These are phyloP conservation scores for Colossoma macropomum DNA, from an alignment of 2,113 vertebrate genomes.

Conservation along the genomic window DNA sequence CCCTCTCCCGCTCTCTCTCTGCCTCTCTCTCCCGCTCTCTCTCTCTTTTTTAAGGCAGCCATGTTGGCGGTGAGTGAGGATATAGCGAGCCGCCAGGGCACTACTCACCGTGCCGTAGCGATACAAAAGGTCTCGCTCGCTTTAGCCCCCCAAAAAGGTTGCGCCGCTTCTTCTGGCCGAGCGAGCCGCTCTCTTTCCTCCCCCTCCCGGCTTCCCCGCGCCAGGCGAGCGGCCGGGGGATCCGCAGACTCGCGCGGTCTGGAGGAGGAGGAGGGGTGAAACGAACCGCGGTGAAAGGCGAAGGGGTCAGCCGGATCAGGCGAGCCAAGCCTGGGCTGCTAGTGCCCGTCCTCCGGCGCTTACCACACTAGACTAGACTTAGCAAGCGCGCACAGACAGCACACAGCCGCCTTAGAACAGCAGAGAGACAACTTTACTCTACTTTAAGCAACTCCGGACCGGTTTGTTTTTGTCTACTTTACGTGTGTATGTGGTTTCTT, in stretches of 20 bases:
- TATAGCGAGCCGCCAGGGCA: constrained; percentile 66
- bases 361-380: background rate
- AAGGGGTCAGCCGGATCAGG: constrained; percentile 90
- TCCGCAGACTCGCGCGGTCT: constrained; percentile 38
- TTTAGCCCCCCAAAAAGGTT: constrained; percentile 55
- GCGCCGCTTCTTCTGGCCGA: constrained; percentile 62
- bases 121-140: constrained; percentile 79
- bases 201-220: background rate
- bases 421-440: constrained; percentile 37
- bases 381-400: too few relatives aligned
- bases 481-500: constrained; percentile 66
- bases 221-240: too few relatives aligned
- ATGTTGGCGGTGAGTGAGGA: constrained; percentile 94
- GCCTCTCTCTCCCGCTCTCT: background rate
- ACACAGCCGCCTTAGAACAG: background rate
- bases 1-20: constrained; percentile 8
- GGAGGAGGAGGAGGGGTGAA: constrained; percentile 80
- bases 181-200: background rate
- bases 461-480: constrained; percentile 67
- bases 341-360: constrained; percentile 68
- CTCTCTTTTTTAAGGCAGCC: constrained; percentile 87
- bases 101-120: background rate
- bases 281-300: constrained; percentile 86
- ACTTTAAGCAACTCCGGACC: constrained; percentile 62
- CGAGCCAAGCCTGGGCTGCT: constrained; percentile 81